Base-by-base conservation (phyloP, 2,113 vertebrate species). In the Phrynocephalus versicolor region DNA sequence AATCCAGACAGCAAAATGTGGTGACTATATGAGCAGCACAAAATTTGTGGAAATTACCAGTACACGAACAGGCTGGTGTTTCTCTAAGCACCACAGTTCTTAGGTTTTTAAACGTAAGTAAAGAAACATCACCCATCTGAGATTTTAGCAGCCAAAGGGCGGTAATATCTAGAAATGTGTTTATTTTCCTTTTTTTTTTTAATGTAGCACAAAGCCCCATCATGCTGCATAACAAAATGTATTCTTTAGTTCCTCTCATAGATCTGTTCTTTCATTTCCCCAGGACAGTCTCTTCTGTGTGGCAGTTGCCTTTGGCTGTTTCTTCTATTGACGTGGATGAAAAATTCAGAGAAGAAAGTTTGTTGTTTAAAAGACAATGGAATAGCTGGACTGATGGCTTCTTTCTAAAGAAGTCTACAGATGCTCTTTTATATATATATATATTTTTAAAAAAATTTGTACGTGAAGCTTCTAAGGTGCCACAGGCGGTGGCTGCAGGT, bases 241-340 rank as follows among this genome's bases (percentile, higher is more conserved):
- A 6, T 25, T 21, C 4, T n/a, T 75, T 35, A 41, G 35, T 15
- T 79, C 58, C 30, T 15, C 39, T 8, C n/a, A 25, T 62, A 39
- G 80, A 0, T 9, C 30, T 39, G 7, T 70, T 90, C 64, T 88
- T 86, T 45, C 37, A 83, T 90, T 88, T 82, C 79, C 81, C 35
- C 89, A 99, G 99, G 98, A 99, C 89, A 98, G 97, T 80, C 95
- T 99, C 89, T 99, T 99, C 92, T 99, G 99, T 92, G 95, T 97
- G 75, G 98, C 95, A 5, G 97, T 97, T 75, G 98, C 97, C 0
- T 99, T 99, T 84, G 98, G 98, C 88, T 97, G 97, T 91, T 99
- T 98, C 96, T 97, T 97, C 94, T 99, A 99, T 51, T 99, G 92
- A 96, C 86, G 75, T 65, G 51, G 2, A 12, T 82, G 85, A 89